phyloP scores from a whole-genome alignment of 2,888 invertebrate species.

The Acanthosepion esculentum region DNA sequence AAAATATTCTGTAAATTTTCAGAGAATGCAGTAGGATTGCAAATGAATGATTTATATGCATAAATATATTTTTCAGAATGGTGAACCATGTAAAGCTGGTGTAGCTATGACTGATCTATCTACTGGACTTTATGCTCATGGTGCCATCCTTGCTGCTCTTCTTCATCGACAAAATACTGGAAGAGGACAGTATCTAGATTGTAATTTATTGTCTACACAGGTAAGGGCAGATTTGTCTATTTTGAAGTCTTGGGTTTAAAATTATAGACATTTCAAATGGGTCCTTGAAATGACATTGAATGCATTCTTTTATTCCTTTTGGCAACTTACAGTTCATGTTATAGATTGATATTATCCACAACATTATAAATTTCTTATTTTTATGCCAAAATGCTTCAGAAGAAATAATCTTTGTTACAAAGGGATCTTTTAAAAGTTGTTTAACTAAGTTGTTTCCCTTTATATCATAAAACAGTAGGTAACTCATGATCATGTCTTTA shows the following conservation, averaged over 20 bases:
- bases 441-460: too few relatives aligned
- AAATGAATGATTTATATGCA: not conserved
- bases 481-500: too few relatives aligned
- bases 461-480: too few relatives aligned
- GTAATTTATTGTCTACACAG: conserved; percentile 94
- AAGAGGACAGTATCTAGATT: conserved; percentile 92
- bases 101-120: conserved; percentile 94
- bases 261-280: not conserved
- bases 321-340: not conserved
- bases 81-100: conserved; percentile 91
- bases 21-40: not conserved
- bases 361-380: too few relatives aligned
- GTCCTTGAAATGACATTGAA: not conserved
- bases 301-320: not conserved
- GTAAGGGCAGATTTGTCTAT: conserved; percentile 64
- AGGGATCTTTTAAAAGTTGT: too few relatives aligned
- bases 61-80: conserved; percentile 73
- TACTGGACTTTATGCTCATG: conserved; percentile 94
- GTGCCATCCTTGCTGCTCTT: conserved; percentile 93
- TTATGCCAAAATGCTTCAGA: too few relatives aligned
- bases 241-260: conserved; percentile 36
- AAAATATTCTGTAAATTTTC: not conserved
- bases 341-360: not conserved
- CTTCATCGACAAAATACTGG: conserved; percentile 85
- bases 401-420: too few relatives aligned